A percentile compares a stretch with the other conserved stretches of the same genome.
Evolutionary conservation across 2,113 vertebrate species (phyloP).

Genomic region (Dinomys branickii): DNA sequence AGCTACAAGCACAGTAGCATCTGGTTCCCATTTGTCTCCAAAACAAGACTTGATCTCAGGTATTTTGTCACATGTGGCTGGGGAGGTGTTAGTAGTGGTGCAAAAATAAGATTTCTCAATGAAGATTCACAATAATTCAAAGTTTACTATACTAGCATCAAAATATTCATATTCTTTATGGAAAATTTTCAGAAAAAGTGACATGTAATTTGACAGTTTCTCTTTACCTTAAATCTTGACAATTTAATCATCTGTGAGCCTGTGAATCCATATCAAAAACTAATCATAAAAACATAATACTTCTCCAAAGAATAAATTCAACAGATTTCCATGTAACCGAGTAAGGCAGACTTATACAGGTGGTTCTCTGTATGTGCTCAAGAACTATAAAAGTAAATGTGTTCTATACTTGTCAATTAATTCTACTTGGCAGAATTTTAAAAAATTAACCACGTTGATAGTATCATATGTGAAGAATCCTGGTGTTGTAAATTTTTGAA

Average conservation of each 20-base stretch:
- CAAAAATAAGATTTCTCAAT: not conserved
- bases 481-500: not conserved
- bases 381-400: not conserved
- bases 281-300: not conserved
- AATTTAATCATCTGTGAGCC: not conserved
- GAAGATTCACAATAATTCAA: not conserved
- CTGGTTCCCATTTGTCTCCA: not conserved
- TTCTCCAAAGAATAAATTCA: not conserved
- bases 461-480: not conserved
- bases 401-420: not conserved
- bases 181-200: not conserved
- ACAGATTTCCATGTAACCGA: not conserved
- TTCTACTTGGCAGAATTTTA: not conserved
- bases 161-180: not conserved
- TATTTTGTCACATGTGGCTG: not conserved
- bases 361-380: not conserved
- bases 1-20: not conserved
- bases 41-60: not conserved
- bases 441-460: not conserved
- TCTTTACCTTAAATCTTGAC: not conserved
- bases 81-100: not conserved
- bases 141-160: not conserved
- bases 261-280: slow-evolving; percentile 1
- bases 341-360: not conserved
- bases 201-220: not conserved